These are phyloP conservation scores for Colletes latitarsis DNA, from an alignment of 1,140 invertebrate genomes.

Conservation along the genomic window DNA sequence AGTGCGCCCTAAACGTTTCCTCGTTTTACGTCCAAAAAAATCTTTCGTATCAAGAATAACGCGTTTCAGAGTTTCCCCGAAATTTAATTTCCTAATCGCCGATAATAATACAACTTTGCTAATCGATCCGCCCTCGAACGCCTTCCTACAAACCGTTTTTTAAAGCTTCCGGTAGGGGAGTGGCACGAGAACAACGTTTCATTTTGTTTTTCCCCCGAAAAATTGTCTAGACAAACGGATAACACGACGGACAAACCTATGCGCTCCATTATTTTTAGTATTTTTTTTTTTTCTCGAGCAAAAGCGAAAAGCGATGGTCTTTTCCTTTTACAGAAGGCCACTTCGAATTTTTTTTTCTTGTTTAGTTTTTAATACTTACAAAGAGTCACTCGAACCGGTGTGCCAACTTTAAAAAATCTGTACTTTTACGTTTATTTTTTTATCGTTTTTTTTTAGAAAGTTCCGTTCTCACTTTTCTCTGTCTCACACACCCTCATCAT, in stretches of 20 bases:
- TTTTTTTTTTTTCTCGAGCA: constrained; percentile 40
- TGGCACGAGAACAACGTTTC: constrained; percentile 41
- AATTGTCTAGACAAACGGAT: constrained; percentile 56
- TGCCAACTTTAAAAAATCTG: constrained; percentile 46
- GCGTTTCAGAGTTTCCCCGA: constrained; percentile 64
- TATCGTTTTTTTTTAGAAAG: constrained; percentile 44
- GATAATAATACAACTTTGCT: constrained; percentile 27
- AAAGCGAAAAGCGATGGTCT: constrained; percentile 71
- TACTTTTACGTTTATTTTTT: constrained; percentile 11
- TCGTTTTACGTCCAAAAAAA: constrained; percentile 76
- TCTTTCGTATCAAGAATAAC: constrained; percentile 81
- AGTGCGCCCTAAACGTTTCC: not conserved
- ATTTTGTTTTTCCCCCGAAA: constrained; percentile 47
- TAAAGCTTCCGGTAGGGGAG: constrained; percentile 43
- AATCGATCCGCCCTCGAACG: constrained; percentile 24
- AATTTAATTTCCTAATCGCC: constrained; percentile 52
- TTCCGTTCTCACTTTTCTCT: constrained; percentile 33
- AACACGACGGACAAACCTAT: constrained; percentile 52
- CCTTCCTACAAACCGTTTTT: constrained; percentile 11
- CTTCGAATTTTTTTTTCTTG: constrained; percentile 74
- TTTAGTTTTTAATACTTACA: constrained; percentile 74
- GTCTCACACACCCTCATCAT: constrained; percentile 4
- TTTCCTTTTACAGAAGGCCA: constrained; percentile 78
- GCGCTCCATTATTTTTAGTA: constrained; percentile 10
- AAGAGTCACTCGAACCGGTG: constrained; percentile 65